Conservation (phyloP, 2,888 invertebrate species). For the Exocentrus adspersus region DNA sequence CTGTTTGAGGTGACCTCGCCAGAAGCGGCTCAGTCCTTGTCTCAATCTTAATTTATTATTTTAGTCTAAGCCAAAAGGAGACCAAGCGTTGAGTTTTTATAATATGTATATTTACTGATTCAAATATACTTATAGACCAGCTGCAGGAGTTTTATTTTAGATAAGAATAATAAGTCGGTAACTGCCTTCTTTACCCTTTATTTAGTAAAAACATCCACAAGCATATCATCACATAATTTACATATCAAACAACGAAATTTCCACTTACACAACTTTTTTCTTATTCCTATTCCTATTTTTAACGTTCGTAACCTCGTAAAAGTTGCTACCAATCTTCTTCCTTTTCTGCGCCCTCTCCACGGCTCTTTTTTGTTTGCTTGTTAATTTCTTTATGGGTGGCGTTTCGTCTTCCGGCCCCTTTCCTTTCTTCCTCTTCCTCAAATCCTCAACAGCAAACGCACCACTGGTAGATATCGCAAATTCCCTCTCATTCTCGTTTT, state of each 20-base stretch:
- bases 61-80: conserved; percentile 13
- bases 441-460: conserved; percentile 64
- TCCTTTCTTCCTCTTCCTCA: conserved; percentile 40
- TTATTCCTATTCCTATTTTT: conserved; percentile 86
- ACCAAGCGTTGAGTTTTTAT: conserved; percentile 10
- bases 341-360: conserved; percentile 78
- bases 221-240: too few species aligned
- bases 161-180: too few species aligned
- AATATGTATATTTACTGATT: conserved; percentile 14
- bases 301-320: conserved; percentile 89
- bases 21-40: conserved; percentile 69
- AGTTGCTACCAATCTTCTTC: conserved; percentile 87
- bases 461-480: conserved; percentile 60
- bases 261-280: conserved; percentile 49
- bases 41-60: conserved; percentile 51
- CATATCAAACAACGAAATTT: background rate
- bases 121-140: conserved; percentile 10
- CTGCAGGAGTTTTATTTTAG: background rate
- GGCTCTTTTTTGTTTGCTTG: conserved; percentile 81
- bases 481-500: conserved; percentile 65
- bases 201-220: too few species aligned
- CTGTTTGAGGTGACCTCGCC: conserved; percentile 73
- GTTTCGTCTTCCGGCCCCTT: conserved; percentile 33
- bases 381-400: conserved; percentile 67
- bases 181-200: too few species aligned